Evolutionary conservation across 2,113 vertebrate genomes (phyloP), one percentile per base, ranked within the genome.

Genomic region (Coturnix japonica): DNA sequence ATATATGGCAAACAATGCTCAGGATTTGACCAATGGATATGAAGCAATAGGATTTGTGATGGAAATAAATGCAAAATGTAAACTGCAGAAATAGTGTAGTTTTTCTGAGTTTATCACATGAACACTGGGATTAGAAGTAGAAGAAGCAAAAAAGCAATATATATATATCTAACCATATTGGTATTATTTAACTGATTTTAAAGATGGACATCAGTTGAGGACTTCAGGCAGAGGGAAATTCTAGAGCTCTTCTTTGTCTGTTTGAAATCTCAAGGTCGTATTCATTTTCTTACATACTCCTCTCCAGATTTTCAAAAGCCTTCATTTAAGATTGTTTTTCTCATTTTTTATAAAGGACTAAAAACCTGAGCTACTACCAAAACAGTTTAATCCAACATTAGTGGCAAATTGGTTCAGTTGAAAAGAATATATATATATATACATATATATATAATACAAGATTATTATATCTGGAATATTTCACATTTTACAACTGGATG

Each of bases 231-330:
- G 30, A 73, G 35, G 13, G 11, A 39, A 47, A 3, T 57, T 65
- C 49, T 61, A 4, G 5, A 57, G 1, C 8, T 64, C 16, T 4
- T 15, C 1, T 71, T 63, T 71, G 16, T 39, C 49, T 31, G 46
- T 1, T 2, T 35, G 17, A 9, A 79, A 11, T 4, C 3, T 60
- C 15, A 22, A 60, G 7, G 44, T 13, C 0, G 28, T 41, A 53
- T 57, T 30, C 11, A 25, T 66, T 15, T 8, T 4, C 2, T 0
- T 1, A 10, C 28, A 41, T 44, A 18, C 19, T 11, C 20, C 60
- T 4, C 9, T 1, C 19, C 3, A 28, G 4, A 63, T 39, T 76
- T 85, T 23, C 44, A 65, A 47, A 8, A 60, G 13, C 5, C 11
- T 56, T 73, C 8, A 22, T 49, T 89, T 74, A 13, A 1, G 6